Evolutionary conservation across 2,797 vertebrate genomes (phyloP).

Genomic region (Phaenicophaeus curvirostris): DNA sequence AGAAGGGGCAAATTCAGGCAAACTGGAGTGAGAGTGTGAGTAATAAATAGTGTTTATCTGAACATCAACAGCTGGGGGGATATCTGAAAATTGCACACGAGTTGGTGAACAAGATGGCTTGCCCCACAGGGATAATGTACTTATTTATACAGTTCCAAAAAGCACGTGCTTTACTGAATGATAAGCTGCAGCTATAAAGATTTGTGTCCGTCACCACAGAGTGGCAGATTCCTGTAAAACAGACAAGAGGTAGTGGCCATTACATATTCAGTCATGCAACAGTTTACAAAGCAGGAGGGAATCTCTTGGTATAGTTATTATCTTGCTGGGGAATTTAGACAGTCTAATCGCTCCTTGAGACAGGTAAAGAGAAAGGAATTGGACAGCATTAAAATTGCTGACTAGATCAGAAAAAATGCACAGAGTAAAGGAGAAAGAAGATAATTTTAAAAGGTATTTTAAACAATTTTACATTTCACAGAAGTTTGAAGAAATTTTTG

Average conservation of each 20-base stretch:
- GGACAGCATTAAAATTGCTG: neutral
- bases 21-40: neutral
- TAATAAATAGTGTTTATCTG: neutral
- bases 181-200: neutral
- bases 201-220: neutral
- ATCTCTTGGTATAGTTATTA: neutral
- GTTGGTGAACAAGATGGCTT: neutral
- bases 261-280: neutral
- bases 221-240: conserved; percentile 22
- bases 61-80: neutral
- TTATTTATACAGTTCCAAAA: conserved; percentile 11
- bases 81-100: neutral
- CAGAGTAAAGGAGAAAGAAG: neutral
- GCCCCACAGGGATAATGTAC: neutral
- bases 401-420: neutral
- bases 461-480: neutral
- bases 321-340: neutral
- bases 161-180: neutral
- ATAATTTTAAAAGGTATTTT: neutral
- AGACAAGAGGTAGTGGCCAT: neutral
- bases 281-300: neutral
- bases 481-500: neutral
- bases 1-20: neutral
- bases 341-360: neutral
- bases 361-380: neutral